phyloP scores from a whole-genome alignment of 64 coral and sea anemone species.

The Acropora yongei region DNA sequence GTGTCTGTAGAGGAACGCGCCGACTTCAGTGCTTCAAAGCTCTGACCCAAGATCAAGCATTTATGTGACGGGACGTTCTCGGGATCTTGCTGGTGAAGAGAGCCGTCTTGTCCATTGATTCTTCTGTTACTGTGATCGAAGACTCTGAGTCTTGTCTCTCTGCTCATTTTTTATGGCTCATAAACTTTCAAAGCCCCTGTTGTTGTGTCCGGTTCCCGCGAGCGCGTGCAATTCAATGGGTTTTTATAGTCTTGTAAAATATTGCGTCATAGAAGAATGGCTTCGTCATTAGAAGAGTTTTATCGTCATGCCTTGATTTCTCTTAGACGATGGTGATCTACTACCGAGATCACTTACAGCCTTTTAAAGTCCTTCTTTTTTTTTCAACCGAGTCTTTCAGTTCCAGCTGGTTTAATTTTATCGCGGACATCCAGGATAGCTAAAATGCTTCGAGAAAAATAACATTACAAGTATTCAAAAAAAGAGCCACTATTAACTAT shows the following conservation, averaged over 20 bases:
- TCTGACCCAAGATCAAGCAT: conserved; percentile 53
- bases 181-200: neutral
- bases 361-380: too few species aligned
- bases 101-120: neutral
- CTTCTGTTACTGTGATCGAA: neutral
- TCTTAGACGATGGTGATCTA: neutral
- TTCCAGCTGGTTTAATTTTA: too few species aligned
- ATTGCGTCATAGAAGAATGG: conserved; percentile 3
- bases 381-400: too few species aligned
- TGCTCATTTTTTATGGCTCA: conserved; percentile 6
- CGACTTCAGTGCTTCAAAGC: conserved; percentile 63
- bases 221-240: neutral
- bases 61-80: conserved; percentile 55
- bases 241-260: neutral
- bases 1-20: conserved; percentile 67
- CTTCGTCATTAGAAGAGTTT: neutral
- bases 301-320: neutral
- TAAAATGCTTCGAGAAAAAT: too few species aligned
- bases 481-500: too few species aligned
- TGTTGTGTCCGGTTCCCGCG: neutral
- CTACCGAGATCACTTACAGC: too few species aligned
- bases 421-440: too few species aligned
- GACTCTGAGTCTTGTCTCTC: neutral
- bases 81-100: conserved; percentile 21
- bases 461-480: too few species aligned